These are phyloP conservation scores for Okapia johnstoni DNA, from an alignment of 2,113 vertebrate species.

Conservation along the genomic window DNA sequence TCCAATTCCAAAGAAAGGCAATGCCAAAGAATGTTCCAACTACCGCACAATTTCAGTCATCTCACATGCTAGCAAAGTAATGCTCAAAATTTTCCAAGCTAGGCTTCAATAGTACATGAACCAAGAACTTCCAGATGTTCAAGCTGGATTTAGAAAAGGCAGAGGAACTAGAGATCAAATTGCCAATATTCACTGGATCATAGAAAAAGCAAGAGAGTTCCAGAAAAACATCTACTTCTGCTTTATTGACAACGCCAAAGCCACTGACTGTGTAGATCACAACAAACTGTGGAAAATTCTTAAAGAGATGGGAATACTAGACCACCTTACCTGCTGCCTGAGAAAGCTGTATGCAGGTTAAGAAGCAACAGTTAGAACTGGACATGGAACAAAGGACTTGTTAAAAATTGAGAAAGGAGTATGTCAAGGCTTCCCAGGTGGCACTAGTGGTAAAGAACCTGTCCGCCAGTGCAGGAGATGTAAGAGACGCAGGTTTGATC, in stretches of 20 bases:
- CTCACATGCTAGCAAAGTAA: background rate
- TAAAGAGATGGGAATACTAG: background rate
- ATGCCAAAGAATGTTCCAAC: background rate
- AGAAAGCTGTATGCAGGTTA: background rate
- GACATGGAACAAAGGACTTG: background rate
- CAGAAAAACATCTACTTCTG: background rate
- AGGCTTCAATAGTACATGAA: background rate
- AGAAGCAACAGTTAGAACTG: background rate
- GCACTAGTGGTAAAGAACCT: background rate
- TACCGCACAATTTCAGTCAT: background rate
- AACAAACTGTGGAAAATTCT: background rate
- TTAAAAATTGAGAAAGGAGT: background rate
- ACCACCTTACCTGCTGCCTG: background rate
- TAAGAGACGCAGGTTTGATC: background rate
- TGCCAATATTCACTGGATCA: background rate
- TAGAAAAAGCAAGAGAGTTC: background rate
- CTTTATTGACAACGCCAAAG: background rate
- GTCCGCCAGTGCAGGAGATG: background rate
- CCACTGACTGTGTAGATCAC: background rate
- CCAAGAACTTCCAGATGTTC: background rate
- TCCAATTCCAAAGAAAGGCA: background rate
- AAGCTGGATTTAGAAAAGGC: background rate
- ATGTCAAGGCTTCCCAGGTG: background rate
- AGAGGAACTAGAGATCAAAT: background rate
- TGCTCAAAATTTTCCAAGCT: background rate